A percentile compares a stretch with the other conserved stretches of the same genome.
Evolutionary conservation across 2,113 vertebrate species (phyloP).

Genomic region (Theropithecus gelada): DNA sequence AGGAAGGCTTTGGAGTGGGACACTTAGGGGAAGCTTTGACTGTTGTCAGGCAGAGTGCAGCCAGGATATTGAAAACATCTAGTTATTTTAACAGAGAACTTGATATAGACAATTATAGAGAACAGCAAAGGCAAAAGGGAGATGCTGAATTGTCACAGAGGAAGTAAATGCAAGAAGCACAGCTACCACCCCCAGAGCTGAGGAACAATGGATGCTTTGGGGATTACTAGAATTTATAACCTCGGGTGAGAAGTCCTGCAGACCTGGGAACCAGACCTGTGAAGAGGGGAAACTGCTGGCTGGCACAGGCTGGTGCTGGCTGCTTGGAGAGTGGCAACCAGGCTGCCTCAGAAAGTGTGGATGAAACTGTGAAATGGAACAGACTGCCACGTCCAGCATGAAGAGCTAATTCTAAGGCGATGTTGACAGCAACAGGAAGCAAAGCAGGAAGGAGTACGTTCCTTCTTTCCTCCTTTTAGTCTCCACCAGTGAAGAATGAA

Average conservation of each 20-base stretch:
- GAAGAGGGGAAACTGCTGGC: not conserved
- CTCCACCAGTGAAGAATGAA: not conserved
- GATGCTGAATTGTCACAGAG: not conserved
- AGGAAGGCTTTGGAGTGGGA: not conserved
- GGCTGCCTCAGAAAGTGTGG: not conserved
- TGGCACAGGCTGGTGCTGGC: not conserved
- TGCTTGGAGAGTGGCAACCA: not conserved
- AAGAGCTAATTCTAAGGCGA: not conserved
- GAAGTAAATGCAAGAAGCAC: not conserved
- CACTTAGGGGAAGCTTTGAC: not conserved
- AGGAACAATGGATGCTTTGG: not conserved
- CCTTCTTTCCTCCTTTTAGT: not conserved
- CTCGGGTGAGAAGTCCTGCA: not conserved
- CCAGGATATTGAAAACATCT: not conserved
- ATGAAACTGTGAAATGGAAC: not conserved
- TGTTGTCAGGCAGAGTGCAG: not conserved
- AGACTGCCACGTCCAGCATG: fast-evolving
- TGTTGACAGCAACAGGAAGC: not conserved
- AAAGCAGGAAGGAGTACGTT: not conserved
- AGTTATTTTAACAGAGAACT: not conserved
- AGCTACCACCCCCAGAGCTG: not conserved
- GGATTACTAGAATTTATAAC: not conserved
- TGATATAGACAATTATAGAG: not conserved
- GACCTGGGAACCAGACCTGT: not conserved
- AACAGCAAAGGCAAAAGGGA: not conserved